Percentiles rank a stretch among this genome's conserved stretches.
Conservation (phyloP, 2,113 vertebrate species). For the Vireo altiloquus region DNA sequence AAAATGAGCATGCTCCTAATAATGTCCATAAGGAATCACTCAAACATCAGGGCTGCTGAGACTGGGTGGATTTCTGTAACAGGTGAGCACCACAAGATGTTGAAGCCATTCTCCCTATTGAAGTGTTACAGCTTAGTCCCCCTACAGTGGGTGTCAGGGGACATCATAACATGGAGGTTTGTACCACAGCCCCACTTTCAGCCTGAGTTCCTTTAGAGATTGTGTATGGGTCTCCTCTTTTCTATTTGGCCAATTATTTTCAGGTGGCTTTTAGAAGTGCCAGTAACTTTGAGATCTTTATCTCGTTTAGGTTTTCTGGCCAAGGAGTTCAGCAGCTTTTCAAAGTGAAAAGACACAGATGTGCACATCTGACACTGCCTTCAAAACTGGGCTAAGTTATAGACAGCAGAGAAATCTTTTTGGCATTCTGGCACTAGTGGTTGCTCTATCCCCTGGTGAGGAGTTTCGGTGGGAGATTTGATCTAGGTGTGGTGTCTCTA, state of each 20-base stretch:
- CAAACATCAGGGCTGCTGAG: fast-evolving
- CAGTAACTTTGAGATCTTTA: background rate
- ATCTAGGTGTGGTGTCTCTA: background rate
- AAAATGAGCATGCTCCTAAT: background rate
- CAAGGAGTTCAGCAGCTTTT: background rate
- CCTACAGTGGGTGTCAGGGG: background rate
- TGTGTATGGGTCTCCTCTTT: background rate
- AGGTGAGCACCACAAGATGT: background rate
- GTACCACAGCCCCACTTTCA: background rate
- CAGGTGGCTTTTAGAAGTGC: background rate
- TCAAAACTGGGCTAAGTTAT: background rate
- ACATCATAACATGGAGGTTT: background rate
- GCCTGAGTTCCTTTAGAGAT: background rate
- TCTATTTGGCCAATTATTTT: background rate
- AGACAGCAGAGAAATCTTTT: background rate
- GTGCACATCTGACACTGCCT: background rate
- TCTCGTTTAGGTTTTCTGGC: background rate
- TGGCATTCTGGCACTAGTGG: background rate
- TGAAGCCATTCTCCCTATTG: background rate
- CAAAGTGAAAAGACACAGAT: background rate
- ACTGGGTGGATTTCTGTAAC: background rate
- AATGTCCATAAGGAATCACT: background rate
- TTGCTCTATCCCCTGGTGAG: background rate
- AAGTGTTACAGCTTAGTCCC: background rate
- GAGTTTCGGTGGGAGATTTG: background rate